These are phyloP conservation scores for Miltochrista miniata DNA, from an alignment of 2,888 invertebrate genomes.

Conservation along the genomic window DNA sequence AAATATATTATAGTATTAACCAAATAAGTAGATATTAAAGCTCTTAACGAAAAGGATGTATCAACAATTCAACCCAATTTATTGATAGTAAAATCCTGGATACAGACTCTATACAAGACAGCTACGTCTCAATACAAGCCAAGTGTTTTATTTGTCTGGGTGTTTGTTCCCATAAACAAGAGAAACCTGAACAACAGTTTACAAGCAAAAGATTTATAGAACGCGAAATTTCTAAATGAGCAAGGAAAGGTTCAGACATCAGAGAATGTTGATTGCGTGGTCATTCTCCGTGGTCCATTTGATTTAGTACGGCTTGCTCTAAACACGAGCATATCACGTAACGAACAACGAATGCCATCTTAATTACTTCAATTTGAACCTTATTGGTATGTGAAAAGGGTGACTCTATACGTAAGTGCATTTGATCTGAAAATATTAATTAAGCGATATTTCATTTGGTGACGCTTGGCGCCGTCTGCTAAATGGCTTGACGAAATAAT, in stretches of 20 bases:
- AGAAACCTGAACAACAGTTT: constrained; percentile 12
- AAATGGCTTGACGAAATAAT: constrained; percentile 71
- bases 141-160: neutral
- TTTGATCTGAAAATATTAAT: constrained; percentile 62
- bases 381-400: constrained; percentile 34
- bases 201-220: constrained; percentile 37
- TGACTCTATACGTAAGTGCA: constrained; percentile 24
- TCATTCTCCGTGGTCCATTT: constrained; percentile 62
- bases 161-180: neutral
- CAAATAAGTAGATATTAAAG: neutral
- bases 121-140: neutral
- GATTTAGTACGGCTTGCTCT: constrained; percentile 58
- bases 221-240: constrained; percentile 47
- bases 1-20: neutral
- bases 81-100: neutral
- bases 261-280: constrained; percentile 69
- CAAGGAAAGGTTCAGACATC: constrained; percentile 52
- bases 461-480: constrained; percentile 70
- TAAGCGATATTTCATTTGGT: constrained; percentile 71
- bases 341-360: constrained; percentile 20
- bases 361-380: constrained; percentile 34
- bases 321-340: constrained; percentile 51
- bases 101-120: neutral
- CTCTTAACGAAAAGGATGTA: neutral
- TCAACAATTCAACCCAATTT: neutral